Evolutionary conservation across 1,140 invertebrate genomes (phyloP).

Genomic region (Diplogasteroides magnus): DNA sequence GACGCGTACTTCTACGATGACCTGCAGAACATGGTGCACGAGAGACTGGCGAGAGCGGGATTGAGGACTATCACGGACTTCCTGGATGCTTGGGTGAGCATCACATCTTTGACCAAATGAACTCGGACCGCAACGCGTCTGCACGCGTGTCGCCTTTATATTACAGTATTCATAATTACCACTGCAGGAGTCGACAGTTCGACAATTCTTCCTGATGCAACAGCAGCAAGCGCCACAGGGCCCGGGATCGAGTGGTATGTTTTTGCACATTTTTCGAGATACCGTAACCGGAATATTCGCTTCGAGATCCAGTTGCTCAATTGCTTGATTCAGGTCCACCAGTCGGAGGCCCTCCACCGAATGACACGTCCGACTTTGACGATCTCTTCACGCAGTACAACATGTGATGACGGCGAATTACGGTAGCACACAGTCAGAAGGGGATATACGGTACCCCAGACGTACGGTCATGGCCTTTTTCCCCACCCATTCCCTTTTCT

Average conservation of each 20-base stretch:
- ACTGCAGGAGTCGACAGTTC: neutral
- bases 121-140: no score
- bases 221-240: neutral
- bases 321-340: neutral
- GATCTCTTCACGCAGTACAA: neutral
- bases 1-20: constrained; percentile 36
- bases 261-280: no score
- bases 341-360: neutral
- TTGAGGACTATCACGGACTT: constrained; percentile 25
- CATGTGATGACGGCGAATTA: no score
- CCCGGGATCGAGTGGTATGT: no score
- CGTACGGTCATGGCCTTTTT: no score
- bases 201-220: neutral
- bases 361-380: neutral
- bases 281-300: neutral
- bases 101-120: no score
- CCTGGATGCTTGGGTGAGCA: constrained; percentile 31
- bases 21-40: constrained; percentile 30
- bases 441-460: no score
- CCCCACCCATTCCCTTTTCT: no score
- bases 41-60: constrained; percentile 21
- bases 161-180: neutral
- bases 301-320: neutral
- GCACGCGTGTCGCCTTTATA: neutral
- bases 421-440: no score